These are phyloP conservation scores for Epinotia brunnichana DNA, from an alignment of 2,888 invertebrate species.

Conservation along the genomic window DNA sequence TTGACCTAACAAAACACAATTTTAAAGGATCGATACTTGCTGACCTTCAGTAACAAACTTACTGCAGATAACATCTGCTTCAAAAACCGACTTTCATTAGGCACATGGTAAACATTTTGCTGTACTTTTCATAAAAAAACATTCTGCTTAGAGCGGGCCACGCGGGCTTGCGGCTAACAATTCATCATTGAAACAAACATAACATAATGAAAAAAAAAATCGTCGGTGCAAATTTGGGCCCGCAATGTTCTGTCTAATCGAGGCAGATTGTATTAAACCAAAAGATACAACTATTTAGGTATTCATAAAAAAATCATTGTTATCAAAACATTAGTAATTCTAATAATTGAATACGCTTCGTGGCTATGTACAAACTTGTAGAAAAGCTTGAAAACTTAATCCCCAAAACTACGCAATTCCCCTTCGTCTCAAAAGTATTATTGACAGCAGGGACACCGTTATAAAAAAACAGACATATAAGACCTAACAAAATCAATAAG, in stretches of 20 bases:
- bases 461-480: conserved; percentile 25
- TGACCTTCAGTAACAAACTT: background rate
- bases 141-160: no score
- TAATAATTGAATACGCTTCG: no score
- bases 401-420: background rate
- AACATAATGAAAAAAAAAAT: background rate
- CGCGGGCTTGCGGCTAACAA: background rate
- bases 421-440: background rate
- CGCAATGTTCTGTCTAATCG: background rate
- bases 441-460: background rate
- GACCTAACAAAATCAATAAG: no score
- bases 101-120: background rate
- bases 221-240: background rate
- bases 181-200: background rate
- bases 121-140: background rate
- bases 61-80: background rate
- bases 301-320: background rate
- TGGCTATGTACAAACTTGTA: no score
- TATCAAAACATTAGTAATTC: background rate
- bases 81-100: background rate
- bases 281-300: no score
- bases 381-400: no score
- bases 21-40: background rate
- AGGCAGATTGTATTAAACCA: no score
- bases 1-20: background rate